Percentiles rank a stretch among this genome's conserved stretches.
Conservation (phyloP, 2,888 invertebrate genomes). For the Nymphalis polychloros region DNA sequence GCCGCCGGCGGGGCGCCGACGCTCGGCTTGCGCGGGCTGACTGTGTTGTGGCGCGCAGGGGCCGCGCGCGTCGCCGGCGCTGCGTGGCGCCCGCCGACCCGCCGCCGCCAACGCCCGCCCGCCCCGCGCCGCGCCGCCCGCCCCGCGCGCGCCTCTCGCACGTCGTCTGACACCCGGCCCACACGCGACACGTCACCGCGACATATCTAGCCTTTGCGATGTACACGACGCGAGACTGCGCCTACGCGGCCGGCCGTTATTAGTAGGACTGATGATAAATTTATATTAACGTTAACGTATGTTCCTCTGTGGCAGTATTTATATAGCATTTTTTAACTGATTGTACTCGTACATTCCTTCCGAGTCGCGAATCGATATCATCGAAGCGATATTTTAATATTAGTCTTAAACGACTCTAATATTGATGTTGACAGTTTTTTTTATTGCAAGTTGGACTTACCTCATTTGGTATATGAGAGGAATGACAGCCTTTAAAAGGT, state of each 20-base stretch:
- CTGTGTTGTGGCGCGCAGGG: slow-evolving; percentile 57
- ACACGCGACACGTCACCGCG: neutral
- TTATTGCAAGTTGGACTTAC: slow-evolving; percentile 64
- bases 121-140: slow-evolving; percentile 35
- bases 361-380: slow-evolving; percentile 15
- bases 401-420: slow-evolving; percentile 25
- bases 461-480: slow-evolving; percentile 46
- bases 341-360: slow-evolving; percentile 16
- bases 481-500: slow-evolving; percentile 32
- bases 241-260: neutral
- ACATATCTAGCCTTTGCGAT: slow-evolving; percentile 4
- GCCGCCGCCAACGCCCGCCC: slow-evolving; percentile 35
- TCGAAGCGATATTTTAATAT: slow-evolving; percentile 26
- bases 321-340: slow-evolving; percentile 7
- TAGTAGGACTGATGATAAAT: neutral
- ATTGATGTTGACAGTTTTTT: slow-evolving; percentile 32
- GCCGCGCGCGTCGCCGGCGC: slow-evolving; percentile 66
- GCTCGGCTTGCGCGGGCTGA: slow-evolving; percentile 47
- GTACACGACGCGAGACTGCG: neutral
- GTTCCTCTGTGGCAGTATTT: slow-evolving; percentile 19
- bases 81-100: slow-evolving; percentile 59
- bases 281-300: neutral
- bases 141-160: slow-evolving; percentile 47
- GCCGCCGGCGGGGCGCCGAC: slow-evolving; percentile 18
- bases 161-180: slow-evolving; percentile 53